Conservation (phyloP, 64 coral and sea anemone genomes). For the Stylophora pistillata region DNA sequence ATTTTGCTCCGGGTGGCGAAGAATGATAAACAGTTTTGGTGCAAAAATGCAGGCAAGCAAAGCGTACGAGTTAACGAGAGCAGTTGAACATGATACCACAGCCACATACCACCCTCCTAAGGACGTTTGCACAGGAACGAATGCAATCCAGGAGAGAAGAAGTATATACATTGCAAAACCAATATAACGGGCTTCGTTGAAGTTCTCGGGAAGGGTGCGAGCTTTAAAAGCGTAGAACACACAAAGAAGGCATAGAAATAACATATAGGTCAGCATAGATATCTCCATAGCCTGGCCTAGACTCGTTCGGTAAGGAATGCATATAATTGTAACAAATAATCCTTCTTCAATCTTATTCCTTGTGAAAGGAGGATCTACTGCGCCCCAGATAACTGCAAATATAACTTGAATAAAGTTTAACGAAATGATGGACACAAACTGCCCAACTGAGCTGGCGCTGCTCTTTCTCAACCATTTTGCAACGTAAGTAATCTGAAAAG, state of each 20-base stretch:
- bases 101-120: conserved; percentile 73
- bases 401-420: conserved; percentile 47
- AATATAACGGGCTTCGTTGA: conserved; percentile 74
- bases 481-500: conserved; percentile 45
- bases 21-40: conserved; percentile 53
- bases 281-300: conserved; percentile 37
- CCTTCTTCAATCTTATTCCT: conserved; percentile 32
- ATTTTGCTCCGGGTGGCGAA: conserved; percentile 64
- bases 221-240: conserved; percentile 74
- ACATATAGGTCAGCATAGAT: conserved; percentile 49
- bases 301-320: conserved; percentile 32
- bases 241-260: conserved; percentile 56
- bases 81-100: conserved; percentile 60
- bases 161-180: conserved; percentile 72
- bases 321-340: conserved; percentile 42
- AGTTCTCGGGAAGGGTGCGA: conserved; percentile 69
- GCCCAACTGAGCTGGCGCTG: conserved; percentile 28
- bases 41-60: conserved; percentile 59
- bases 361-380: conserved; percentile 40
- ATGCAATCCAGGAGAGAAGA: conserved; percentile 68
- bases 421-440: conserved; percentile 29
- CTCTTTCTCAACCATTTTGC: conserved; percentile 44
- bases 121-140: conserved; percentile 53
- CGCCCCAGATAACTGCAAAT: conserved; percentile 40
- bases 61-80: conserved; percentile 67